Evolutionary conservation across 2,888 invertebrate species (phyloP), one percentile per base, ranked within the genome.

Genomic region (Xanthia togata): DNA sequence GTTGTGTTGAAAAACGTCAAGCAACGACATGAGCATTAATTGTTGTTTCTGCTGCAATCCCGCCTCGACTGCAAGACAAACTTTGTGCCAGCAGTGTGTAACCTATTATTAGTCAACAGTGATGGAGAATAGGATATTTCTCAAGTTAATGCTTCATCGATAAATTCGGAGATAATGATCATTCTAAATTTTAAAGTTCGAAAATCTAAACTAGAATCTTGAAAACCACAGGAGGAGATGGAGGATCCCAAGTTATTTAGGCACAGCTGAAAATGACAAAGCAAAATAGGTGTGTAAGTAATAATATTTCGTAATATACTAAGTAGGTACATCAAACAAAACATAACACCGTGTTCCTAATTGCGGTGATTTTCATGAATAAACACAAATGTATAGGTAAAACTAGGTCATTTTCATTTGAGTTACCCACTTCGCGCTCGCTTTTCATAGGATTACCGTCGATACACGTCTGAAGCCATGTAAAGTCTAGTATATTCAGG

Each of bases 391-490:
- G 62, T 81, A 81, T 73, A 77, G 31, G 67, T 17, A 68, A 81
- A 83, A 85, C 83, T 81, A 85, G 79, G 81, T 79, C 83, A 81
- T 84, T 80, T 79, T 70, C 76, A 81, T 71, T 64, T 63, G 78
- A 79, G 72, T 85, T 63, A 65, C 67, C 75, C 80, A 81, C 79
- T 85, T 67, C 73, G 75, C 81, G 83, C 72, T 86, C 76, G 72
- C 77, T 84, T 83, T 86, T 87, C 87, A 87, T 85, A 88, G 90
- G 90, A 88, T 85, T 85, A 88, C 74, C 60, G 80, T 74, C 85
- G 65, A 76, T 77, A 81, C 77, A 67, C 60, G 78, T 72, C 85
- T 82, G 87, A 87, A 87, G 87, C 87, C 87, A 83, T 88, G 73
- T 86, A 87, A 44, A 87, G 83, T 86, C 79, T 79, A 76, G 79